Evolutionary conservation across 2,797 vertebrate genomes (phyloP).

Genomic region (Alauda arvensis): DNA sequence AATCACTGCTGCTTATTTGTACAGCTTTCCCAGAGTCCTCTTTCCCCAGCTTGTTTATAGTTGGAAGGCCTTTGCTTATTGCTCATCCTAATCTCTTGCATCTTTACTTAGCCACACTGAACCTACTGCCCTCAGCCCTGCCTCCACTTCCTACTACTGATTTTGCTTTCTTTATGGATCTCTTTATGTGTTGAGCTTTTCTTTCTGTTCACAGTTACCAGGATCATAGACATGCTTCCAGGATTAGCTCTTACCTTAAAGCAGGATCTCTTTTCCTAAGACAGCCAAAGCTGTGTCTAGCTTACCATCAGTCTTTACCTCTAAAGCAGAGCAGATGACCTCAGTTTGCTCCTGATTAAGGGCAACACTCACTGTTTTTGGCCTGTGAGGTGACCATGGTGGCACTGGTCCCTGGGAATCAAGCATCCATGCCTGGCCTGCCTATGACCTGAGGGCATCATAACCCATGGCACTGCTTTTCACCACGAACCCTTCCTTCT

Average conservation of each 20-base stretch:
- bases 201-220: neutral
- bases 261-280: neutral
- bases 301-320: too few relatives aligned
- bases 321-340: neutral
- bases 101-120: neutral
- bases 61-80: conserved; percentile 23
- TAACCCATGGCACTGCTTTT: neutral
- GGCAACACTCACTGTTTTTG: neutral
- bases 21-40: neutral
- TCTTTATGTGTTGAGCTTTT: neutral
- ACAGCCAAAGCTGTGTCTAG: neutral
- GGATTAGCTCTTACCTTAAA: neutral
- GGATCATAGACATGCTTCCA: neutral
- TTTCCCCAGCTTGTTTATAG: conserved; percentile 27
- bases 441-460: neutral
- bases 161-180: neutral
- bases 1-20: conserved; percentile 30
- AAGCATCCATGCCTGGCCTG: neutral
- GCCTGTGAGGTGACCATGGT: neutral
- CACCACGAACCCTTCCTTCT: neutral
- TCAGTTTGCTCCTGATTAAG: neutral
- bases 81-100: conserved; percentile 6
- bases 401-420: neutral
- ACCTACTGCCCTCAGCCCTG: neutral
- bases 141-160: neutral